These are phyloP conservation scores for Cyphomyrmex costatus DNA, from an alignment of 1,140 invertebrate genomes.

Conservation along the genomic window DNA sequence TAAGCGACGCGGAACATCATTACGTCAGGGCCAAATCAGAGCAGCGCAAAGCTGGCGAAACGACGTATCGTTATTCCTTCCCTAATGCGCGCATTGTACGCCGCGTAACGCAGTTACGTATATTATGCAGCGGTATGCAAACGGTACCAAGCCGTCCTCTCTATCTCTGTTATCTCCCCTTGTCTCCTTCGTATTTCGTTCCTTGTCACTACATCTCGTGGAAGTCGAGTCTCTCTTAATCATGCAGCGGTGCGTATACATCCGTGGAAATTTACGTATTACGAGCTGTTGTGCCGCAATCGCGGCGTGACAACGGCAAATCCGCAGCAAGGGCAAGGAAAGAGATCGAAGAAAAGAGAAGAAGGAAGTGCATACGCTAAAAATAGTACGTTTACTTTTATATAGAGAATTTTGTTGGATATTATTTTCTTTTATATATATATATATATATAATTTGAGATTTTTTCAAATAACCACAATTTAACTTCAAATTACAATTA, in stretches of 20 bases:
- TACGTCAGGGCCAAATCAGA: slow-evolving; percentile 25
- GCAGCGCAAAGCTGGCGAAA: slow-evolving; percentile 43
- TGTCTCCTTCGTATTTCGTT: slow-evolving; percentile 11
- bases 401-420: neutral
- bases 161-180: slow-evolving; percentile 28
- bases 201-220: slow-evolving; percentile 13
- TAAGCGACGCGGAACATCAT: slow-evolving; percentile 38
- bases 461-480: neutral
- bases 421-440: no score
- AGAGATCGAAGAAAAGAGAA: neutral
- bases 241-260: slow-evolving; percentile 35
- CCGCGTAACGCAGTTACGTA: slow-evolving; percentile 35
- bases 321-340: neutral
- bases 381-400: neutral
- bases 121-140: slow-evolving; percentile 38
- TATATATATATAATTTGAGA: slow-evolving; percentile 6
- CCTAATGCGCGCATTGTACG: slow-evolving; percentile 33
- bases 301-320: neutral
- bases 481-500: slow-evolving; percentile 2
- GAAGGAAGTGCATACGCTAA: neutral
- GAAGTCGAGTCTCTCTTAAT: slow-evolving; percentile 32
- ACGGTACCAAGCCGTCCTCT: slow-evolving; percentile 15
- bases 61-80: slow-evolving; percentile 33
- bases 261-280: slow-evolving; percentile 42
- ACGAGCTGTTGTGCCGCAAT: slow-evolving; percentile 32